A percentile compares a stretch with the other conserved stretches of the same genome.
These are phyloP conservation scores for Oreochromis grahami DNA, from an alignment of 2,797 vertebrate genomes.

Conservation along the genomic window DNA sequence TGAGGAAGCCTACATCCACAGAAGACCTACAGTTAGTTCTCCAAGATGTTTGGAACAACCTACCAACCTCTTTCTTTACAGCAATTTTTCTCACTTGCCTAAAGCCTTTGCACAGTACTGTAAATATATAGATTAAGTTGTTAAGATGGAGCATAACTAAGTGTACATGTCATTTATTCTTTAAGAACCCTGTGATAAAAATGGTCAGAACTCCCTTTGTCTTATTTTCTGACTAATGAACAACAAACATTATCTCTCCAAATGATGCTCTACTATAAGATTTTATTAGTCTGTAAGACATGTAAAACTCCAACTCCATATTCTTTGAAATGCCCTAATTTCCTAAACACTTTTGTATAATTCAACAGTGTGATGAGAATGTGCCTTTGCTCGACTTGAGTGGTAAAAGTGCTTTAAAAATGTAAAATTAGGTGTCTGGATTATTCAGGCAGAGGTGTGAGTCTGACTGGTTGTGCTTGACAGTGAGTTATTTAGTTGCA, in stretches of 20 bases:
- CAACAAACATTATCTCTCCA: neutral
- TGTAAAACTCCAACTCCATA: constrained; percentile 22
- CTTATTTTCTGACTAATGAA: neutral
- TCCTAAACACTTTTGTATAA: constrained; percentile 56
- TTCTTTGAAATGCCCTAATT: constrained; percentile 63
- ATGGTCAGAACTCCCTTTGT: neutral
- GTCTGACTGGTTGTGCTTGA: constrained; percentile 65
- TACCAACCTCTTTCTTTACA: neutral
- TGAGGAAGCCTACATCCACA: neutral
- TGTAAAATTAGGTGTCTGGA: constrained; percentile 59
- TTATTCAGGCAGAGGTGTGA: constrained; percentile 67
- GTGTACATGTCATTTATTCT: fast-evolving
- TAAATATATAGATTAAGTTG: neutral
- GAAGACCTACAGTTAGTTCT: neutral
- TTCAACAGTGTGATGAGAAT: constrained; percentile 58
- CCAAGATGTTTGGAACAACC: neutral
- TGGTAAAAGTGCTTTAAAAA: constrained; percentile 35
- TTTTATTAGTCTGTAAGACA: constrained; percentile 45
- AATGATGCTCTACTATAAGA: constrained; percentile 3
- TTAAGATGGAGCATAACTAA: neutral
- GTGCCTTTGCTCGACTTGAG: constrained; percentile 41
- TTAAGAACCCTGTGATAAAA: neutral
- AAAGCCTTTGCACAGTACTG: neutral
- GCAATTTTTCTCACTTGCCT: fast-evolving
- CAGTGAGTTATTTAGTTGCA: constrained; percentile 79